Evolutionary conservation across 2,113 vertebrate species (phyloP), one percentile per base, ranked within the genome.

Genomic region (Pomatorhinus ruficollis): DNA sequence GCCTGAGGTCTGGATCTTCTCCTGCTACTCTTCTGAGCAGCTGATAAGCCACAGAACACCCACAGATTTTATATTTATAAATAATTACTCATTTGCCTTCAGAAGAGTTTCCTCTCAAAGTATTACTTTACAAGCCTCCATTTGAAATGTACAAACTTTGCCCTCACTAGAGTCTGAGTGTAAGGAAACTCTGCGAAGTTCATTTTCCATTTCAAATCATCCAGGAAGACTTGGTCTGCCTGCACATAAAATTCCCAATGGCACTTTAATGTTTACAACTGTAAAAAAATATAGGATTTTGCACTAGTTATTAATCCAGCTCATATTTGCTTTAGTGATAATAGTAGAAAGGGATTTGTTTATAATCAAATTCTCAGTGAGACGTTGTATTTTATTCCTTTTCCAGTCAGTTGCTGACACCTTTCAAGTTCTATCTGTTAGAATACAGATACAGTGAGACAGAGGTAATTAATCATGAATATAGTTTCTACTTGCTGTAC

Each of bases 51-150:
- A 45, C 13, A n/a, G 31, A 93, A 56, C 81, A 87, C 77, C 89
- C 61, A 89, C 84, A 80, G 53, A 57, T 82, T 84, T 83, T 91
- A 54, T 94, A 90, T 90, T 94, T 94, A 87, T 47, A 93, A 88
- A 53, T 61, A 87, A 92, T 93, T 86, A 60, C 35, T 80, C 25
- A 39, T 90, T 83, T 95, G 42, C 49, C 71, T 89, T 92, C 72
- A 16, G 70, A 87, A 80, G 66, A 79, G 59, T 89, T 95, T 96
- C 69, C 76, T 83, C 82, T 70, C 60, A 75, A 22, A 31, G 63
- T 89, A n/a, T 78, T 53, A 53, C 21, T 72, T 97, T 72, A 56
- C 33, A 54, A 44, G 27, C 64, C 89, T 92, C 47, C 39, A 21
- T 92, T 81, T 95, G 71, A 83, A 95, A 33, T 35, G 33, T 39